A percentile compares a stretch with the other conserved stretches of the same genome.
These are phyloP conservation scores for Petrolisthes manimaculis DNA, from an alignment of 2,888 invertebrate species.

Conservation along the genomic window DNA sequence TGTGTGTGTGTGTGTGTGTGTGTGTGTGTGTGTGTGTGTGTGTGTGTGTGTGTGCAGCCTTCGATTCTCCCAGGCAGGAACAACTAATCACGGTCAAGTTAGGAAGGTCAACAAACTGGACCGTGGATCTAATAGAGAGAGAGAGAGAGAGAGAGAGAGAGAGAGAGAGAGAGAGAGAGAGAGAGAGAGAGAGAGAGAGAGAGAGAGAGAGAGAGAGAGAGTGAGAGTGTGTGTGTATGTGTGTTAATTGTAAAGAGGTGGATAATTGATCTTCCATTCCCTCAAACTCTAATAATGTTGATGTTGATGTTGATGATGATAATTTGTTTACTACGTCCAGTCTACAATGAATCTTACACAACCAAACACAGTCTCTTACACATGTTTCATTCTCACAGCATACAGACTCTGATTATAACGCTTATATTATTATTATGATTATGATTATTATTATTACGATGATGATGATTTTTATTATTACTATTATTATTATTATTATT, in stretches of 20 bases:
- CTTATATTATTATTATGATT: too few relatives aligned
- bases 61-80: not conserved
- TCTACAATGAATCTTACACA: too few relatives aligned
- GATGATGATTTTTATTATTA: too few relatives aligned
- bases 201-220: conserved; percentile 10
- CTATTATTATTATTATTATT: too few relatives aligned
- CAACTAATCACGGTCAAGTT: too few relatives aligned
- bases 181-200: conserved; percentile 10
- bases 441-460: too few relatives aligned
- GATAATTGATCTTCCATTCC: not conserved
- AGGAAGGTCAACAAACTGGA: too few relatives aligned
- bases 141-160: conserved; percentile 21
- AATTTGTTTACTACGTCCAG: too few relatives aligned
- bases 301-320: not conserved
- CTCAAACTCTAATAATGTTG: not conserved
- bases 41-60: not conserved
- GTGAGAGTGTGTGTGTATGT: conserved; percentile 2
- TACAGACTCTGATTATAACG: too few relatives aligned
- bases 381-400: too few relatives aligned
- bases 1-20: not conserved
- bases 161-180: conserved; percentile 30
- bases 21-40: not conserved
- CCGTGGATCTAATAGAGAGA: not conserved
- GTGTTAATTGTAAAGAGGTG: not conserved
- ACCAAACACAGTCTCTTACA: too few relatives aligned